A percentile compares a stretch with the other conserved stretches of the same genome.
phyloP scores from a whole-genome alignment of 1,140 invertebrate genomes.

The Propsilocerus akamusi region DNA sequence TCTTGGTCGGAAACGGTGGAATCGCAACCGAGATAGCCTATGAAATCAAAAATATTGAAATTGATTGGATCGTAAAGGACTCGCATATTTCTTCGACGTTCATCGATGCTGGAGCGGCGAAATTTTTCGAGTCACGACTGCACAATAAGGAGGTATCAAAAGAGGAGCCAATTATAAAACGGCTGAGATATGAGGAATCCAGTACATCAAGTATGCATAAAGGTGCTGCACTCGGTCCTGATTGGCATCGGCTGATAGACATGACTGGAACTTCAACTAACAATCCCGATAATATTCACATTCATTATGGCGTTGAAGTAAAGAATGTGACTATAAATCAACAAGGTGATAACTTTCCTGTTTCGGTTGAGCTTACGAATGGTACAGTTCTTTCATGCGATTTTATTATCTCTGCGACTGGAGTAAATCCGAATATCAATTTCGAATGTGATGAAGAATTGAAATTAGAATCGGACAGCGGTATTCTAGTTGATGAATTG shows the following conservation, averaged over 20 bases:
- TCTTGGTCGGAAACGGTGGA: slow-evolving; percentile 90
- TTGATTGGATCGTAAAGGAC: slow-evolving; percentile 90
- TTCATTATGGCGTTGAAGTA: slow-evolving; percentile 57
- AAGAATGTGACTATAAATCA: slow-evolving; percentile 25
- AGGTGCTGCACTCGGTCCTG: slow-evolving; percentile 83
- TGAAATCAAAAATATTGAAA: slow-evolving; percentile 63
- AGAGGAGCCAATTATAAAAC: slow-evolving; percentile 27
- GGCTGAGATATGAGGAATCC: slow-evolving; percentile 47
- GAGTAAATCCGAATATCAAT: slow-evolving; percentile 56
- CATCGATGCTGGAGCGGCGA: slow-evolving; percentile 85
- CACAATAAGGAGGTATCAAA: slow-evolving; percentile 15
- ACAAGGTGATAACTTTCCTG: slow-evolving; percentile 35
- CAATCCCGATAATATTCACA: slow-evolving; percentile 24
- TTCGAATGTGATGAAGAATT: slow-evolving; percentile 35
- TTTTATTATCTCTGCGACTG: slow-evolving; percentile 89
- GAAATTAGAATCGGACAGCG: slow-evolving; percentile 44
- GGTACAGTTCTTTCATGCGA: slow-evolving; percentile 64
- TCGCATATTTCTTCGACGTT: slow-evolving; percentile 82
- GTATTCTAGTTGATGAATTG: slow-evolving; percentile 64
- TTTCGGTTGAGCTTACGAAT: slow-evolving; percentile 58
- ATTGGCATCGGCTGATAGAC: slow-evolving; percentile 67
- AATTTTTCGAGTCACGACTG: slow-evolving; percentile 58
- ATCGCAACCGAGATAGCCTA: slow-evolving; percentile 93
- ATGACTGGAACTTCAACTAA: slow-evolving; percentile 33
- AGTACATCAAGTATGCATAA: slow-evolving; percentile 24